phyloP scores from a whole-genome alignment of 2,888 invertebrate genomes.

The Plebejus melissa region DNA sequence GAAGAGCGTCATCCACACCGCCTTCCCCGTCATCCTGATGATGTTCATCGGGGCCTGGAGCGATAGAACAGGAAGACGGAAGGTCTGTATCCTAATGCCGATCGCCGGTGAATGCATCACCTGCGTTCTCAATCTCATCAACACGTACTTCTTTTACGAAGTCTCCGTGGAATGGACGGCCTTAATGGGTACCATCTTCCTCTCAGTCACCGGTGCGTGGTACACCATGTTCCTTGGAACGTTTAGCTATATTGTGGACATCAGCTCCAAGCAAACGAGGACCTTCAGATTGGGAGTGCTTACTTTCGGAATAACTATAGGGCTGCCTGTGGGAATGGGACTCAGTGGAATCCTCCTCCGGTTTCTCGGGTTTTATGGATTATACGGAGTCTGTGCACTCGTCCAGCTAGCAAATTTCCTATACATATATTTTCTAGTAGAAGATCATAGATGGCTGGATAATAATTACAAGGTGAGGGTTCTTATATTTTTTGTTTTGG shows the following conservation, averaged over 20 bases:
- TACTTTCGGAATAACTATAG: conserved; percentile 67
- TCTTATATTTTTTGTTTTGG: background rate
- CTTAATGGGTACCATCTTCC: conserved; percentile 74
- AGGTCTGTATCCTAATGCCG: conserved; percentile 79
- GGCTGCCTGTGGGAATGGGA: conserved; percentile 71
- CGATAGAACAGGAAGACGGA: conserved; percentile 77
- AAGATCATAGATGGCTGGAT: conserved; percentile 60
- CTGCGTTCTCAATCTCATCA: conserved; percentile 69
- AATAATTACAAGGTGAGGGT: conserved; percentile 57
- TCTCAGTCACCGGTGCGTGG: conserved; percentile 77
- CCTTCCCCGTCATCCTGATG: conserved; percentile 74
- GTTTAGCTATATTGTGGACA: conserved; percentile 80
- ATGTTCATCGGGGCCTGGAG: conserved; percentile 82
- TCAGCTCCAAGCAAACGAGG: conserved; percentile 77
- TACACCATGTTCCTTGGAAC: conserved; percentile 78
- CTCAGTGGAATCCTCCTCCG: conserved; percentile 62
- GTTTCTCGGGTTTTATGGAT: conserved; percentile 73
- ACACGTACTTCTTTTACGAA: conserved; percentile 76
- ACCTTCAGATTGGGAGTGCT: conserved; percentile 80
- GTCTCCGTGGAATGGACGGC: conserved; percentile 75
- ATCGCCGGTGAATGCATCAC: conserved; percentile 76
- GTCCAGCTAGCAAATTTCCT: conserved; percentile 66
- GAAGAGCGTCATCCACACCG: conserved; percentile 76
- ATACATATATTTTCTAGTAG: conserved; percentile 63
- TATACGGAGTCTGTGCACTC: conserved; percentile 61